Evolutionary conservation across 2,113 vertebrate genomes (phyloP).

Genomic region (Hippocampus comes): DNA sequence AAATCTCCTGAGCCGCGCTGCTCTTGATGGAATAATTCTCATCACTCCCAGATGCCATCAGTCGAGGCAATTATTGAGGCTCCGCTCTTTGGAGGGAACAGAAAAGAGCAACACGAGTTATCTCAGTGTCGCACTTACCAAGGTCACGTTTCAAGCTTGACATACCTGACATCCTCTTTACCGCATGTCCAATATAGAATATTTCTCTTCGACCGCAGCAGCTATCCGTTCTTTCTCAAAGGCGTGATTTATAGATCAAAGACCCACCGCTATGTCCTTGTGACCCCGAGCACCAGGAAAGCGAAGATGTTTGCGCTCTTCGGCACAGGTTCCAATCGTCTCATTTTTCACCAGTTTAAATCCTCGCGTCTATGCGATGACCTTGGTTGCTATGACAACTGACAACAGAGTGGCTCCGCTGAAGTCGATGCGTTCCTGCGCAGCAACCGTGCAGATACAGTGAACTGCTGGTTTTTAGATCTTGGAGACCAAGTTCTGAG

Average conservation of each 20-base stretch:
- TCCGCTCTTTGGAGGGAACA: neutral
- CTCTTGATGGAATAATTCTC: conserved; percentile 10
- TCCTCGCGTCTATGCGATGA: neutral
- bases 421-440: neutral
- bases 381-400: conserved; percentile 6
- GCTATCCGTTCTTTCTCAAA: neutral
- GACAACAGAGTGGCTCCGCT: neutral
- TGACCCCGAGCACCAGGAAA: neutral
- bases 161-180: neutral
- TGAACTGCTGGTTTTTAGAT: neutral
- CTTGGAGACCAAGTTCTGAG: neutral
- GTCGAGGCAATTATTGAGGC: conserved; percentile 11
- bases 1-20: conserved; percentile 5
- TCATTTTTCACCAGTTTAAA: conserved; percentile 5
- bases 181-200: neutral
- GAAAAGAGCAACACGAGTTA: neutral
- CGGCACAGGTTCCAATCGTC: neutral
- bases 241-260: neutral
- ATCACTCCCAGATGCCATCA: conserved; percentile 4
- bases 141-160: neutral
- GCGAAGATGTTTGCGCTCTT: neutral
- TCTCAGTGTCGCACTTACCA: neutral
- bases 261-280: too few relatives aligned
- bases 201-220: neutral
- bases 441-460: neutral